Percentiles rank a stretch among this genome's conserved stretches.
Evolutionary conservation across 2,113 vertebrate species (phyloP).

Genomic region (crab-eating macaque (Macaca fascicularis)): T2T-MFA8v1.1 NC_088380.1:83757001-83757500

Average conservation of each 20-base stretch:
- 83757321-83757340: background rate
- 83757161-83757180: background rate
- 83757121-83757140: conserved; percentile 1
- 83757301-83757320: background rate
- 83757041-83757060: background rate
- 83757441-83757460: too few species aligned
- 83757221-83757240: background rate
- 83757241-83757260: background rate
- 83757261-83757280: background rate
- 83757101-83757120: conserved; percentile 1
- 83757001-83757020: background rate
- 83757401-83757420: background rate
- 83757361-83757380: background rate
- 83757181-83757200: background rate
- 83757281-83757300: background rate
- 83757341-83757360: background rate
- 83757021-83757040: background rate
- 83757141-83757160: background rate
- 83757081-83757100: background rate
- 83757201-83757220: background rate
- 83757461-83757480: too few species aligned
- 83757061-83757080: conserved; percentile 40
- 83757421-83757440: background rate
- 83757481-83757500: too few species aligned
- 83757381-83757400: background rate